Percentiles rank a stretch among this genome's conserved stretches.
phyloP scores from a whole-genome alignment of 1,140 invertebrate species.

The Scaptodrosophila lebanonensis region DNA sequence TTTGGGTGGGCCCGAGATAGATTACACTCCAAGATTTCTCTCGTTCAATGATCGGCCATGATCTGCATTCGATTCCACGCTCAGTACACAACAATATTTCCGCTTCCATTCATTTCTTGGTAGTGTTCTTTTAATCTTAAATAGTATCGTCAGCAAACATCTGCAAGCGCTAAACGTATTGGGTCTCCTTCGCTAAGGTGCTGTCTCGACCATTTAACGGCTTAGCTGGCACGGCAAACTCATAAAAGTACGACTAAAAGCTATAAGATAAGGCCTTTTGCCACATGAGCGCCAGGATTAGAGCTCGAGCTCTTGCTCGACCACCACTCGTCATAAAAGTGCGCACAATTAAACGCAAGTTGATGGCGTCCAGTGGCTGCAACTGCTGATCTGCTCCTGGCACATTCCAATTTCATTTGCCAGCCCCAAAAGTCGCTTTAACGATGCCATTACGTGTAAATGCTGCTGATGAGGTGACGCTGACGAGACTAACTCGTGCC shows the following conservation, averaged over 20 bases:
- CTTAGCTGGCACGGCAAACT: conserved; percentile 26
- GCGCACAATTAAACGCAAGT: conserved; percentile 73
- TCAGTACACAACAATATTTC: no score
- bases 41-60: no score
- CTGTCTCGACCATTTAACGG: conserved; percentile 39
- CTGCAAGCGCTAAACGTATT: no score
- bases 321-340: conserved; percentile 67
- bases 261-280: conserved; percentile 50
- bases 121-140: no score
- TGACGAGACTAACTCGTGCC: conserved; percentile 28
- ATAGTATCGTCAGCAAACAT: no score
- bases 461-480: conserved; percentile 76
- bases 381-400: conserved; percentile 10
- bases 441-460: conserved; percentile 76
- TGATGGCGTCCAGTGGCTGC: conserved; percentile 58
- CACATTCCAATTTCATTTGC: conserved; percentile 44
- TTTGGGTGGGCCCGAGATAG: no score
- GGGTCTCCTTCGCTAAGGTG: conserved; percentile 33
- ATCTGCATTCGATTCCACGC: no score
- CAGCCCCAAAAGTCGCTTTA: conserved; percentile 55
- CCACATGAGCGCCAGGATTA: conserved; percentile 56
- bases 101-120: no score
- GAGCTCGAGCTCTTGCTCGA: conserved; percentile 1
- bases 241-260: conserved; percentile 43
- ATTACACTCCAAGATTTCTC: no score